Evolutionary conservation across 2,888 invertebrate genomes (phyloP), one percentile per base, ranked within the genome.

Genomic region (Chelonus formosanus): DNA sequence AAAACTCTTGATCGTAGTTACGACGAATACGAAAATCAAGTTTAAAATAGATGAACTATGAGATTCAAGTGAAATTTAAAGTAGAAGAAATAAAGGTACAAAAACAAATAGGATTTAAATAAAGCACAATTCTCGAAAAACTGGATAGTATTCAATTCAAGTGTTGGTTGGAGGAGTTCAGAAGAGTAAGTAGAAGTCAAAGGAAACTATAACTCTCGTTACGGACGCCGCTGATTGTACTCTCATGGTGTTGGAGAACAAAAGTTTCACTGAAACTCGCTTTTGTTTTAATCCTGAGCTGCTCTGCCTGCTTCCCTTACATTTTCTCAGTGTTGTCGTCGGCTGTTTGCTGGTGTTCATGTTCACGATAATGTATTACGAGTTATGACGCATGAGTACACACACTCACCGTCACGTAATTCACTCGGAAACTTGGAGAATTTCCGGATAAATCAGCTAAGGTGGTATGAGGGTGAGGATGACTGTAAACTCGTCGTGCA

Each of bases 371-470:
- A 67, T 67, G 68, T 65, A 70, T 67, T 67, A 63, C 55, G 65
- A 69, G 65, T 65, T 67, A 69, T 54, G 63, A 65, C 57, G 56
- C 60, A 61, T 45, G 54, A 43, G 61, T 59, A 62, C 58, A 63
- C 62, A 48, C 63, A 60, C 48, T 10, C 43, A 61, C 53, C 44
- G 66, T 36, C 56, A 57, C 68, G 56, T 75, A 75, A 74, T 73
- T 76, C 70, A 73, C 73, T 73, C 71, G 70, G 69, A 75, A 71
- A 72, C 71, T 75, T 55, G 40, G 52, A 61, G 68, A 70, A 73
- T 75, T 75, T 74, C 68, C 70, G 69, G 71, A 64, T 74, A 72
- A 76, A 75, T 76, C 74, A 73, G 71, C 70, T 64, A 62, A 47
- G 45, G 44, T 54, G 3, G 7, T 57, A 31, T 45, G 53, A 43